phyloP scores from a whole-genome alignment of 2,888 invertebrate species.

The Metacarcinus magister region DNA sequence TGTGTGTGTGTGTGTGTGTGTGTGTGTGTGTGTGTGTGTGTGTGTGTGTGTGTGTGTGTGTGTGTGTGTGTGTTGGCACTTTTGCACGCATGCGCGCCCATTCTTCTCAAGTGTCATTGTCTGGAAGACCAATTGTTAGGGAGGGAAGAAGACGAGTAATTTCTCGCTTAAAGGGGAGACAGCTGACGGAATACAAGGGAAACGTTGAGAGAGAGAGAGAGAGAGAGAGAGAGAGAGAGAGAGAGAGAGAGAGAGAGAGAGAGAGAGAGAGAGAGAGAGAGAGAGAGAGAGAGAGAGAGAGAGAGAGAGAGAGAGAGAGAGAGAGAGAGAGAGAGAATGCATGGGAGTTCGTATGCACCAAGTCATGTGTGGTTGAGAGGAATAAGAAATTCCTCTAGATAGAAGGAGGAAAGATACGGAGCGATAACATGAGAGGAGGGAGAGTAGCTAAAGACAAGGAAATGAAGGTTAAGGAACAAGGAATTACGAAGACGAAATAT shows the following conservation, averaged over 20 bases:
- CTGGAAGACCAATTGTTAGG: background rate
- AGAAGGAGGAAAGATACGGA: background rate
- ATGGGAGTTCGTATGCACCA: no score
- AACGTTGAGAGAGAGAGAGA: no score
- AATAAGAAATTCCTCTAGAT: no score
- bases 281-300: background rate
- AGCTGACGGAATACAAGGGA: background rate
- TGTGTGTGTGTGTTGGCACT: background rate
- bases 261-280: constrained; percentile 2
- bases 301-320: no score
- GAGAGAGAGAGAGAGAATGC: no score
- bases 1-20: no score
- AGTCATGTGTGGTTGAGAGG: no score
- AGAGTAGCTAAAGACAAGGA: background rate
- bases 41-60: constrained; percentile 26
- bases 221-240: background rate
- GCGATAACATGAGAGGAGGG: background rate
- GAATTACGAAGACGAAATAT: background rate
- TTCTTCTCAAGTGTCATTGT: background rate
- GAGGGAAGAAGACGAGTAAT: background rate
- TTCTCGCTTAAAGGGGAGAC: background rate
- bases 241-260: constrained; percentile 2
- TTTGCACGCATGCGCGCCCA: background rate
- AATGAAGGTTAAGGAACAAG: background rate
- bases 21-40: background rate